Percentiles rank a stretch among this genome's conserved stretches.
phyloP scores from a whole-genome alignment of 2,113 vertebrate genomes.

The Neogale vison region DNA sequence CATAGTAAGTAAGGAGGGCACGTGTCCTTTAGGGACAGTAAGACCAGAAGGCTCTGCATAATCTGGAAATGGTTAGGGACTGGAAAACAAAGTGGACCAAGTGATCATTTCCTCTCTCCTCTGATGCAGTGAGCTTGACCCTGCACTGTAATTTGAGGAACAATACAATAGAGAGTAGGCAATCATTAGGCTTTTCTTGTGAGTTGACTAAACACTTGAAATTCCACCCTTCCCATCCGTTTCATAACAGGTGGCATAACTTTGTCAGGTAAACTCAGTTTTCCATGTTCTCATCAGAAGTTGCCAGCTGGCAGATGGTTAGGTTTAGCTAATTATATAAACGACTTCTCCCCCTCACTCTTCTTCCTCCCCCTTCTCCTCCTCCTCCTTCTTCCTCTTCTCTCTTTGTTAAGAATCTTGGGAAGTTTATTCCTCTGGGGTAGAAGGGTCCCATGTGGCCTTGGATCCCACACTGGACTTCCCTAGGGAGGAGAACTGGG shows the following conservation, averaged over 20 bases:
- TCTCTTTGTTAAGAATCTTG: background rate
- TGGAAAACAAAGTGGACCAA: background rate
- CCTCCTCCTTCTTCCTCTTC: background rate
- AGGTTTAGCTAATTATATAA: background rate
- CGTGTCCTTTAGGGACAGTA: background rate
- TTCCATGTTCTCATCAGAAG: background rate
- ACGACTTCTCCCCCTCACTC: background rate
- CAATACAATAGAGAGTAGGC: background rate
- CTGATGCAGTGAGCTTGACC: background rate
- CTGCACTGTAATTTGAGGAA: background rate
- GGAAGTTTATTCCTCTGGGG: background rate
- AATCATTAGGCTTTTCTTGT: background rate
- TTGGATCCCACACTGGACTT: background rate
- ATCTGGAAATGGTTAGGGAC: background rate
- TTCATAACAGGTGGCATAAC: background rate
- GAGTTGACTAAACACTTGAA: slow-evolving; percentile 6
- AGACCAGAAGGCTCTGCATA: background rate
- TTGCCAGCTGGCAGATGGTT: background rate
- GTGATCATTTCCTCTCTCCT: background rate
- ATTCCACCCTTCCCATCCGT: background rate
- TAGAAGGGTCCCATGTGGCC: background rate
- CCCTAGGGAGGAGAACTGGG: background rate
- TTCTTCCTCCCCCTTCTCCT: background rate
- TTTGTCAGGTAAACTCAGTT: background rate
- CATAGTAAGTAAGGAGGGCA: background rate